phyloP scores from a whole-genome alignment of 2,888 invertebrate species.

The Hemaris fuciformis region DNA sequence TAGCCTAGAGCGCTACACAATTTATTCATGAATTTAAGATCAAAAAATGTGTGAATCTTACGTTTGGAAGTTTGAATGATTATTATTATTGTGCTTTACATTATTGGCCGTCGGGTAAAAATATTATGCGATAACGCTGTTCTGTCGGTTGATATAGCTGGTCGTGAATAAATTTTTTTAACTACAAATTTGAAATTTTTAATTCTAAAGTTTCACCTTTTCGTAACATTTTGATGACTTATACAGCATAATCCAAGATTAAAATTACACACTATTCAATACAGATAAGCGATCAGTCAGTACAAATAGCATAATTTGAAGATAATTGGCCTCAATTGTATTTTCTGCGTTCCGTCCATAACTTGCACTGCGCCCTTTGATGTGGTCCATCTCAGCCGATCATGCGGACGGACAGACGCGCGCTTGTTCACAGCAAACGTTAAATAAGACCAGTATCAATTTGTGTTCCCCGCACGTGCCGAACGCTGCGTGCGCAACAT shows the following conservation, averaged over 20 bases:
- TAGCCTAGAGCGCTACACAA: too few species aligned
- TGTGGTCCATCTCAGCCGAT: constrained; percentile 40
- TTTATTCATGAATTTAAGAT: too few species aligned
- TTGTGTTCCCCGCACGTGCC: constrained; percentile 63
- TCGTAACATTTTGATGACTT: background rate
- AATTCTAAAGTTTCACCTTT: too few species aligned
- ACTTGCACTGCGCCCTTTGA: constrained; percentile 51
- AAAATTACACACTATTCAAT: background rate
- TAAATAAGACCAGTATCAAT: constrained; percentile 61
- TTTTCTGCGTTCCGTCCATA: constrained; percentile 38
- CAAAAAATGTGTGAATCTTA: too few species aligned
- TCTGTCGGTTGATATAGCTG: too few species aligned
- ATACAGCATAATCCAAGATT: background rate
- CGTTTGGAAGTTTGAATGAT: too few species aligned
- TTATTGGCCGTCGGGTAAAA: too few species aligned
- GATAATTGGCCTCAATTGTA: background rate
- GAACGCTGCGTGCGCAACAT: constrained; percentile 50
- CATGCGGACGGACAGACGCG: constrained; percentile 52
- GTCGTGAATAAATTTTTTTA: too few species aligned
- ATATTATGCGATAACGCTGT: too few species aligned
- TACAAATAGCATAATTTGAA: background rate
- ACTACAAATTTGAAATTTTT: too few species aligned
- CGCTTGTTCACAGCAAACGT: constrained; percentile 52
- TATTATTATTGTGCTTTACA: too few species aligned
- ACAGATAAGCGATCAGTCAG: background rate